Conservation (phyloP, 2,797 vertebrate genomes). For the Mormyrus proboscirostris region DNA sequence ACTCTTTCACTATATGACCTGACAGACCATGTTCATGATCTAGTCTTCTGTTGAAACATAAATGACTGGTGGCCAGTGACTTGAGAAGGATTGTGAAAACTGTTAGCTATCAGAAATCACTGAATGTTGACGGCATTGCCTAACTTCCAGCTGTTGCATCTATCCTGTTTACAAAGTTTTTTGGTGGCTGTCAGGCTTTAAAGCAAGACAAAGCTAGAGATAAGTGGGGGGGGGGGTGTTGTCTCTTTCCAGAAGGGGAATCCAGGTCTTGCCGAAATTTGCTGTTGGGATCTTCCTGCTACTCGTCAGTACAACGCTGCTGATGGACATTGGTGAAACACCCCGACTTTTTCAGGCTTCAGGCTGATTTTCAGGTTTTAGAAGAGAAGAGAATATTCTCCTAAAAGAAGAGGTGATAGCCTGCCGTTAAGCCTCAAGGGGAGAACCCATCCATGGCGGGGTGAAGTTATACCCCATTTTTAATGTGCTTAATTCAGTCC, state of each 20-base stretch:
- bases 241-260: too few relatives aligned
- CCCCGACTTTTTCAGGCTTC: neutral
- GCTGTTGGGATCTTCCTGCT: neutral
- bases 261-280: too few relatives aligned
- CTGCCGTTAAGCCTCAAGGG: neutral
- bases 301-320: neutral
- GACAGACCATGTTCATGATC: neutral
- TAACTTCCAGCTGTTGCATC: neutral
- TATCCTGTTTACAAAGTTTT: conserved; percentile 13
- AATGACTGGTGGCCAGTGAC: neutral
- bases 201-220: neutral
- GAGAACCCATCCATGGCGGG: neutral
- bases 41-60: neutral
- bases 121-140: conserved; percentile 14
- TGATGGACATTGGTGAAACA: neutral
- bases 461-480: neutral
- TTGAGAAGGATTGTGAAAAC: neutral
- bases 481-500: conserved; percentile 7
- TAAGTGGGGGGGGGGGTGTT: neutral
- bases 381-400: neutral
- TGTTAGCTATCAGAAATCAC: neutral
- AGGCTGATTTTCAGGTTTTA: neutral
- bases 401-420: neutral
- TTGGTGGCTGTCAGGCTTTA: neutral
- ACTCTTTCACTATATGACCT: neutral